These are phyloP conservation scores for Sebastes hubbsi DNA, from an alignment of 2,797 vertebrate genomes.

Conservation along the genomic window DNA sequence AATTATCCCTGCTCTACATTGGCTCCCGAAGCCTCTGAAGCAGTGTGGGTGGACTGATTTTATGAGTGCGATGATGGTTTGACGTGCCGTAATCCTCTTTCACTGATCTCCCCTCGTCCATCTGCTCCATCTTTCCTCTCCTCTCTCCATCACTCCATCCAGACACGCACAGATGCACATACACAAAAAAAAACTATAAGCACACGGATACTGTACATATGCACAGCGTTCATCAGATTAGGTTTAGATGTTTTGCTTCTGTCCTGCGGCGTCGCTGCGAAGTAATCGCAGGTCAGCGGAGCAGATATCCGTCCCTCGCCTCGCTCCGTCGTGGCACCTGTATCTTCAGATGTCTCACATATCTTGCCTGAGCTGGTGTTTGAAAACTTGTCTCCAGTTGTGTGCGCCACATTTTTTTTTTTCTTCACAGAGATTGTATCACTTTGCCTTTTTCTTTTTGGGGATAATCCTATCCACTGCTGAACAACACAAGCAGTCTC, in stretches of 20 bases:
- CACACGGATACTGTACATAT: slow-evolving; percentile 24
- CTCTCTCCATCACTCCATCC: slow-evolving; percentile 36
- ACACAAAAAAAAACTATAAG: neutral
- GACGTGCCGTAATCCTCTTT: slow-evolving; percentile 85
- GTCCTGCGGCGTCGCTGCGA: slow-evolving; percentile 20
- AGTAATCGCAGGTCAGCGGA: slow-evolving; percentile 26
- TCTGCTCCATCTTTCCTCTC: slow-evolving; percentile 79
- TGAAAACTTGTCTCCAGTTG: slow-evolving; percentile 13
- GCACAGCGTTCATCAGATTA: slow-evolving; percentile 52
- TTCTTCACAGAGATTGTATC: slow-evolving; percentile 38
- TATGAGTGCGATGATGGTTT: slow-evolving; percentile 81
- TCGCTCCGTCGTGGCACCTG: neutral
- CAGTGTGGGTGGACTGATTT: slow-evolving; percentile 78
- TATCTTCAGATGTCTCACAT: neutral
- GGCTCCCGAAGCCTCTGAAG: slow-evolving; percentile 55
- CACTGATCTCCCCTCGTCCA: slow-evolving; percentile 81
- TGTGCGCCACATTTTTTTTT: neutral
- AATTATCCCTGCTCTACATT: slow-evolving; percentile 74
- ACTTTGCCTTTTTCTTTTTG: slow-evolving; percentile 33
- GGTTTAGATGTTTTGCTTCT: slow-evolving; percentile 23
- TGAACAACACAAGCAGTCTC: slow-evolving; percentile 35
- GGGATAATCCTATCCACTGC: slow-evolving; percentile 40
- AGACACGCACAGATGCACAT: neutral
- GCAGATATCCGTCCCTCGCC: neutral
- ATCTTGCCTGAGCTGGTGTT: neutral